Percentiles rank a stretch among this genome's conserved stretches.
Conservation (phyloP, 30 jellyfish, hydroid and myxozoan species). For the Chrysaora quinquecirrha region DNA sequence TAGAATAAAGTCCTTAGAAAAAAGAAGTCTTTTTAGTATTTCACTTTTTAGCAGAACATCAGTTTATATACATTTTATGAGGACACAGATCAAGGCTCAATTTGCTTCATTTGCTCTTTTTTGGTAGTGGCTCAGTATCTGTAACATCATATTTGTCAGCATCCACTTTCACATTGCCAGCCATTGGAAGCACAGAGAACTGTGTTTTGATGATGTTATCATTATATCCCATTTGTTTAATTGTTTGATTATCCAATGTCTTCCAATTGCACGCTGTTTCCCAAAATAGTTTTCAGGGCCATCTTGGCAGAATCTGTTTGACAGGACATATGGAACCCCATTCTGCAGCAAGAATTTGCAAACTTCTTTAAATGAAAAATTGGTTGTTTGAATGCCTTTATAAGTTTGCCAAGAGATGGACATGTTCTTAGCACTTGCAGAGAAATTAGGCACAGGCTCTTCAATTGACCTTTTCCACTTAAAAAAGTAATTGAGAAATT, state of each 20-base stretch:
- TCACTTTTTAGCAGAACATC: too few species aligned
- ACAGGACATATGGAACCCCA: constrained; percentile 52
- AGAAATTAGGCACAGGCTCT: too few species aligned
- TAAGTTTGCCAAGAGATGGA: constrained; percentile 55
- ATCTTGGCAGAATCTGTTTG: constrained; percentile 68
- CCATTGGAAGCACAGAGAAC: background rate
- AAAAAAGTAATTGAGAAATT: constrained; percentile 33
- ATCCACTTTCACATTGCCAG: constrained; percentile 8
- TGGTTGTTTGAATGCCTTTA: constrained; percentile 59
- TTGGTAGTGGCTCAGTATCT: too few species aligned
- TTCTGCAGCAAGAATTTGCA: constrained; percentile 28
- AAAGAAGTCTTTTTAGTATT: too few species aligned
- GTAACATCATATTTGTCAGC: constrained; percentile 1
- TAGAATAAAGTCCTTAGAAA: too few species aligned
- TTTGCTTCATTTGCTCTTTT: too few species aligned
- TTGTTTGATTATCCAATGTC: constrained; percentile 46
- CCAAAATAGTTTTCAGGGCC: constrained; percentile 62
- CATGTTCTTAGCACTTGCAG: constrained; percentile 57
- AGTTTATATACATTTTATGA: too few species aligned
- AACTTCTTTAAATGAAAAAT: constrained; percentile 22
- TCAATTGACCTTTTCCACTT: constrained; percentile 63
- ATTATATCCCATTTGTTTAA: constrained; percentile 33
- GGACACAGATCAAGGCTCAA: too few species aligned
- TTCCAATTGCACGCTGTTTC: constrained; percentile 51
- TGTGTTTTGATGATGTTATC: constrained; percentile 14